These are phyloP conservation scores for Malurus splendens DNA, from an alignment of 2,797 vertebrate species.

Conservation along the genomic window DNA sequence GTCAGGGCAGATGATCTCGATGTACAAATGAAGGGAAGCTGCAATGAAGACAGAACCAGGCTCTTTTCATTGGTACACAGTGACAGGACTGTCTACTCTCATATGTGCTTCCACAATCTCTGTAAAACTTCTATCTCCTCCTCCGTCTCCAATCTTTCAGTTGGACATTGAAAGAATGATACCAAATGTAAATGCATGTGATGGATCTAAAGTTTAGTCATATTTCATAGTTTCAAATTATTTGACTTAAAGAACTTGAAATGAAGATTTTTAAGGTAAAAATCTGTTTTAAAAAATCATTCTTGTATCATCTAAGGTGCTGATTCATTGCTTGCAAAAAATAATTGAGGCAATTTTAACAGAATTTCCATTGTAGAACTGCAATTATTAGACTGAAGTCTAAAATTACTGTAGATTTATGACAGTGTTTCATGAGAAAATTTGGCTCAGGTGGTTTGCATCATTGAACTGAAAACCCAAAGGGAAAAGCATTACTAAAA, in stretches of 20 bases:
- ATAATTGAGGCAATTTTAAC: neutral
- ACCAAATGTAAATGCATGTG: neutral
- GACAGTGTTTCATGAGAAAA: neutral
- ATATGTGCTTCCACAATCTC: accelerated
- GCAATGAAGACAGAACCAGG: neutral
- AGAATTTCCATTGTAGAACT: neutral
- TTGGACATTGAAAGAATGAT: neutral
- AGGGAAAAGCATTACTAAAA: neutral
- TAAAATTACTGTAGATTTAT: neutral
- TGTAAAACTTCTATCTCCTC: neutral
- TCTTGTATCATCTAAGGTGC: accelerated
- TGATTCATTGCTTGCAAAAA: neutral
- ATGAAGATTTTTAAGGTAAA: neutral
- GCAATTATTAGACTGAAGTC: neutral
- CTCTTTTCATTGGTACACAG: neutral
- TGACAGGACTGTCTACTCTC: neutral
- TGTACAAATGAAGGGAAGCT: neutral
- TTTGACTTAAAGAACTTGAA: neutral
- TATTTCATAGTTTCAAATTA: neutral
- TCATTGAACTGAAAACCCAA: neutral
- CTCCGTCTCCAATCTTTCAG: neutral
- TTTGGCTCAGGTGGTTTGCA: neutral
- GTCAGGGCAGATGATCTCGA: neutral
- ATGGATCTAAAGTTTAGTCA: neutral
- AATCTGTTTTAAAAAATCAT: neutral